Evolutionary conservation across 2,797 vertebrate genomes (phyloP).

Genomic region (Ctenopoma kingsleyae): DNA sequence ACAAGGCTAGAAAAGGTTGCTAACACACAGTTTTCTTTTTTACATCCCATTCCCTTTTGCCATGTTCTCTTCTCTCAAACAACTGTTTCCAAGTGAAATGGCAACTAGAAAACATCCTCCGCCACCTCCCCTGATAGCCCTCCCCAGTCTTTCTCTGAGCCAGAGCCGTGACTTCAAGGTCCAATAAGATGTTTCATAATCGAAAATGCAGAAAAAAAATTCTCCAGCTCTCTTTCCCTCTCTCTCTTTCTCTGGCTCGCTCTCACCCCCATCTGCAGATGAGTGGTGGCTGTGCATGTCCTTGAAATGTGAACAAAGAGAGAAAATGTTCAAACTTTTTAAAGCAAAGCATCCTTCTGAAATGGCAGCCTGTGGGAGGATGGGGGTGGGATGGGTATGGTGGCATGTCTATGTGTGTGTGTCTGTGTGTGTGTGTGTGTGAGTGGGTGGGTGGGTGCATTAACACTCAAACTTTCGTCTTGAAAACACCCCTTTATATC

Average conservation of each 20-base stretch:
- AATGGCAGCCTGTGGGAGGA: slow-evolving; percentile 55
- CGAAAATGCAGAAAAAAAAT: slow-evolving; percentile 39
- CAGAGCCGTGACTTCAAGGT: slow-evolving; percentile 49
- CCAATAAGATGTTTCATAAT: slow-evolving; percentile 52
- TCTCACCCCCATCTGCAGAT: slow-evolving; percentile 46
- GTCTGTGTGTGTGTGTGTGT: slow-evolving; percentile 2
- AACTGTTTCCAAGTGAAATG: slow-evolving; percentile 31
- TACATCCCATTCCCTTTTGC: slow-evolving; percentile 29
- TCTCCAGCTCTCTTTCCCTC: not conserved
- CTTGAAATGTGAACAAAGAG: slow-evolving; percentile 79
- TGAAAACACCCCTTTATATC: slow-evolving; percentile 42
- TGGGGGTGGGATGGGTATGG: not conserved
- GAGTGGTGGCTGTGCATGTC: slow-evolving; percentile 59
- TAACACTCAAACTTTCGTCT: slow-evolving; percentile 52
- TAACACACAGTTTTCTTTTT: slow-evolving; percentile 5
- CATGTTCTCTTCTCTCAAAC: slow-evolving; percentile 31
- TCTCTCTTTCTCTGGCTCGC: slow-evolving; percentile 6
- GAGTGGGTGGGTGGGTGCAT: slow-evolving; percentile 36
- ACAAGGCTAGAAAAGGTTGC: slow-evolving; percentile 23
- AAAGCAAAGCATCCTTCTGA: slow-evolving; percentile 65
- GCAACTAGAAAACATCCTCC: slow-evolving; percentile 29
- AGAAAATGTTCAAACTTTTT: slow-evolving; percentile 65
- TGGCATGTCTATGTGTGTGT: not conserved
- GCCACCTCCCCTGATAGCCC: not conserved
- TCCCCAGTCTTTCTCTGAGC: slow-evolving; percentile 18